Conservation (phyloP, 2,113 vertebrate species). For the Zosterops pallidus region DNA sequence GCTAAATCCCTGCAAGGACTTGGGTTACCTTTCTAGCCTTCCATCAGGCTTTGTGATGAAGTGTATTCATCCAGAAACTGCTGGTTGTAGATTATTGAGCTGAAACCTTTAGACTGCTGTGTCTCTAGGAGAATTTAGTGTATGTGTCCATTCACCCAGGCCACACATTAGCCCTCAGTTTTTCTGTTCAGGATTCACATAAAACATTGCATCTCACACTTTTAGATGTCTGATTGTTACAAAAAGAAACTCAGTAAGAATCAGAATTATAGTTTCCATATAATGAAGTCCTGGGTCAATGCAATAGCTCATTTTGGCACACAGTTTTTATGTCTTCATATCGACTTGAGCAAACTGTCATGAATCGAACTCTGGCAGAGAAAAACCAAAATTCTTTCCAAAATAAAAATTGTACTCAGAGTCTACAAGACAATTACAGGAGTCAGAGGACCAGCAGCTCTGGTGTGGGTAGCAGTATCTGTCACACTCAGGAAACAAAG, state of each 20-base stretch:
- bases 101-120: neutral
- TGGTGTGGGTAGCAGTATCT: neutral
- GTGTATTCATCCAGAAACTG: neutral
- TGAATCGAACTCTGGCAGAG: neutral
- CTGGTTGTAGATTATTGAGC: neutral
- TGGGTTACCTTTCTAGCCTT: neutral
- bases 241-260: neutral
- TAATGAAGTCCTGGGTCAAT: neutral
- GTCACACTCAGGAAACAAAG: neutral
- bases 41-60: neutral
- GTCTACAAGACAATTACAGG: neutral
- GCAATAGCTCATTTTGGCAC: neutral
- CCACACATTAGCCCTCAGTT: neutral
- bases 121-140: neutral
- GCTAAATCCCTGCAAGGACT: neutral
- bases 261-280: neutral
- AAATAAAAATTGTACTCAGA: neutral
- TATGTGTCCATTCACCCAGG: neutral
- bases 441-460: neutral
- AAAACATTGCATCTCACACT: neutral
- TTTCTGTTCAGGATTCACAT: neutral
- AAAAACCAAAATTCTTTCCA: rapidly evolving
- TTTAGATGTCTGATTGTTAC: neutral
- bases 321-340: neutral
- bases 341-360: neutral